Evolutionary conservation across 2,888 invertebrate species (phyloP).

Genomic region (Pheosia tremula): DNA sequence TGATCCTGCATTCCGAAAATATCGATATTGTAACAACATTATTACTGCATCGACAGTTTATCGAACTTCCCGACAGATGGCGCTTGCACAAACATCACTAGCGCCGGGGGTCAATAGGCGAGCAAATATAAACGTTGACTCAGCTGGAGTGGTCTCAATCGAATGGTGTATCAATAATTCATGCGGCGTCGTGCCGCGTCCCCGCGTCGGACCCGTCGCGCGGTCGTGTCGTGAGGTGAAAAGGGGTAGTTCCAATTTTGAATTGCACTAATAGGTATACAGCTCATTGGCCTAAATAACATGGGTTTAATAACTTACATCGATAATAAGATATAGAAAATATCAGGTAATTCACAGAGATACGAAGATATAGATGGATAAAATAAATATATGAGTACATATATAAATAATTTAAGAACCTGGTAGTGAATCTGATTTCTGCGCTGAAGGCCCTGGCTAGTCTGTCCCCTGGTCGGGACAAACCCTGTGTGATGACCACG

Average conservation of each 20-base stretch:
- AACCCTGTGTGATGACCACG: no score
- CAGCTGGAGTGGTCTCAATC: conserved; percentile 32
- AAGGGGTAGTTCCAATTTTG: conserved; percentile 5
- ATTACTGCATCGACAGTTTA: conserved; percentile 2
- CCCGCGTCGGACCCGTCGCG: conserved; percentile 10
- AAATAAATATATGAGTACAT: no score
- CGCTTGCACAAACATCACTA: conserved; percentile 12
- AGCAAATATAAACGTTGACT: conserved; percentile 27
- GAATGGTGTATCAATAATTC: conserved; percentile 43
- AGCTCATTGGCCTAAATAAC: no score
- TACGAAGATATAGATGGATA: no score
- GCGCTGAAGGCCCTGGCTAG: no score
- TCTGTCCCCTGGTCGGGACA: no score
- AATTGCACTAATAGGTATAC: no score
- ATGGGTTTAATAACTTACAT: no score
- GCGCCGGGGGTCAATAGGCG: conserved; percentile 6
- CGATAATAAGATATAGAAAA: no score
- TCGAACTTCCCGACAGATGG: conserved; percentile 14
- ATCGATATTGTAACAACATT: background rate
- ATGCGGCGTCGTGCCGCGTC: conserved; percentile 17
- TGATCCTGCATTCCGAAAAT: background rate
- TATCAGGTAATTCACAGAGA: no score
- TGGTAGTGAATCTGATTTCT: no score
- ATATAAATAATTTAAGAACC: no score
- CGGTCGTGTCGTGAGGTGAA: conserved; percentile 26